A percentile compares a stretch with the other conserved stretches of the same genome.
Evolutionary conservation across 2,888 invertebrate species (phyloP).

Genomic region (Phyllotreta striolata): DNA sequence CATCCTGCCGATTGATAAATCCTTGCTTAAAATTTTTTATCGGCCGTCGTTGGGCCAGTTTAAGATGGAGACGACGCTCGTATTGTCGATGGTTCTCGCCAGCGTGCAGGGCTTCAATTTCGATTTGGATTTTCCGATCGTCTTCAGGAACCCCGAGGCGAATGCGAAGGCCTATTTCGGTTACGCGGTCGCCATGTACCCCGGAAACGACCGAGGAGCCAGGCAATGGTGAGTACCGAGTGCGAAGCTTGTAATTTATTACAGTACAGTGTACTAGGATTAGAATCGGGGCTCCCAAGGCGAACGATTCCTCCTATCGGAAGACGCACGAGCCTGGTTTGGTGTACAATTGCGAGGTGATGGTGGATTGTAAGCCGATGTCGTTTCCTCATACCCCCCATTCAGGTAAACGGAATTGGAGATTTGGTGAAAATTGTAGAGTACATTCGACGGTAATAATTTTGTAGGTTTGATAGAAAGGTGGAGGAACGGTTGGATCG

Average conservation of each 20-base stretch:
- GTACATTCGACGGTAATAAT: neutral
- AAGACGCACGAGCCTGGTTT: conserved; percentile 38
- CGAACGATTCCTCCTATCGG: conserved; percentile 23
- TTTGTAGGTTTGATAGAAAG: conserved; percentile 16
- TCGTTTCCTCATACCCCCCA: conserved; percentile 8
- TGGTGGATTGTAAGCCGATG: conserved; percentile 34
- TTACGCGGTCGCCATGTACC: conserved; percentile 43
- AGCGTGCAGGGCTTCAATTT: conserved; percentile 36
- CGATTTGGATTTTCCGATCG: conserved; percentile 38
- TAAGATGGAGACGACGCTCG: neutral
- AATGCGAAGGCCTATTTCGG: conserved; percentile 43
- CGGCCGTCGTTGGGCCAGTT: no score
- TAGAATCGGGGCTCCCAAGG: conserved; percentile 46
- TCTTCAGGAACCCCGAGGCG: conserved; percentile 34
- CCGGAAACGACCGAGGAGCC: conserved; percentile 26
- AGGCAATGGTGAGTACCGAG: conserved; percentile 44
- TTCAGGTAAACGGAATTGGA: neutral
- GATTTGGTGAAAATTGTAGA: neutral
- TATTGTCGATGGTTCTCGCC: neutral
- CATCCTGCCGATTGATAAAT: no score
- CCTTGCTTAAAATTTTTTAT: no score
- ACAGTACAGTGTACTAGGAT: conserved; percentile 35
- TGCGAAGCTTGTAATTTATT: conserved; percentile 3
- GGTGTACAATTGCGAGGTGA: conserved; percentile 42
- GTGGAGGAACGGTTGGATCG: conserved; percentile 56